Evolutionary conservation across 2,888 invertebrate genomes (phyloP), one percentile per base, ranked within the genome.

Genomic region (Hirtodrosophila trivittata): DNA sequence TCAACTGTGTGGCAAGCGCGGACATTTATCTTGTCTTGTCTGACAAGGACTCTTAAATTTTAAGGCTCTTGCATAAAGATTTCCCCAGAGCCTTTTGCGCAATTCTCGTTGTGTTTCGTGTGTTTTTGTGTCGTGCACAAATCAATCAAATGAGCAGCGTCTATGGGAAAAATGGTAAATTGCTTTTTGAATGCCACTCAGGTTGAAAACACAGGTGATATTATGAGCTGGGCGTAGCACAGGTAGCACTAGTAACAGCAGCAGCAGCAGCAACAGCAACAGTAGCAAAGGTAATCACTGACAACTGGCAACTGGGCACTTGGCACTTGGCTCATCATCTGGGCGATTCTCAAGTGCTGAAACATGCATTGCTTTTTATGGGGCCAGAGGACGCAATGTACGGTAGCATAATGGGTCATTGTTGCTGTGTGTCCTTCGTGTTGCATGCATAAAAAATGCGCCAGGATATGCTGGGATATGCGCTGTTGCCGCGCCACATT

Each of bases 111-210:
- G 25, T 52, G 45, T 37, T 47, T 42, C n/a, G 5, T 35, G 28
- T 10, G 13, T 38, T 37, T 37, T 33, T 38, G 13, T 38, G 57
- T 28, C 55, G 37, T 39, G 51, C 67, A 56, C 82, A 81, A 86
- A 80, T 86, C 80, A 80, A 80, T 80, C 80, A 80, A 80, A 85
- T 67, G 80, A 46, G 66, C 65, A 43, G 43, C 81, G 77, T 77
- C 84, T 78, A 86, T 84, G 85, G 45, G 65, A 74, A 45, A 81
- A 75, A 72, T 74, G 75, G 82, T 78, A 81, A 86, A 86, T 86
- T 84, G 85, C 77, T 70, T 76, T 75, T 51, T 60, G 76, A 82
- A 75, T 64, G 70, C 54, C 57, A 32, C 18, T 69, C 62, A 56
- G 51, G 58, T 49, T 81, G 39, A 3, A 14, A 9, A 16, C 18